Evolutionary conservation across 1,140 invertebrate genomes (phyloP), one percentile per base, ranked within the genome.

Genomic region (Amyelois transitella): DNA sequence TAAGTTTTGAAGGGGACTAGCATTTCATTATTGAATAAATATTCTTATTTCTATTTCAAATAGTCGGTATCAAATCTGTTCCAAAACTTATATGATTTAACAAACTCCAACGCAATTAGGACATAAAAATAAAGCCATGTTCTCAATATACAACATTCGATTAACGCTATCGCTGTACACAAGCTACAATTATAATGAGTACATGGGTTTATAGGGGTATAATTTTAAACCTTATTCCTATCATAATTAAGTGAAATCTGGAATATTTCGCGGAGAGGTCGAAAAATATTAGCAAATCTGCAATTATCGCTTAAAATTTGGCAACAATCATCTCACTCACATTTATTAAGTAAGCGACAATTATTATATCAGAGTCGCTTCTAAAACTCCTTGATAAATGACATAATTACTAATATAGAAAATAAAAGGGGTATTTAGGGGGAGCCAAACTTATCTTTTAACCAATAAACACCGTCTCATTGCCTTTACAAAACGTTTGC

Each of bases 251-350:
- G 47, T 50, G 45, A 54, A 54, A 50, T 55, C 52, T 21, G 48
- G 43, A 52, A 51, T 45, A 58, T 61, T n/a, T 59, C 38, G 22
- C 58, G 53, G 54, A 65, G 53, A 60, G 55, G 61, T 68, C 60
- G 62, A 68, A 68, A 72, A 68, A 66, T 72, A 68, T 49, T 50
- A 61, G 53, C 59, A 28, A 52, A 52, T 43, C 60, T 51, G 44
- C 51, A 28, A 28, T 48, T 57, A 58, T 58, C 51, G 51, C 48
- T 61, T 60, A 67, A 63, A 67, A 72, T 72, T 72, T 72, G 69
- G 69, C 69, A 72, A 66, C 65, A 65, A 54, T 28, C 52, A 53
- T 65, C 47, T 62, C 58, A 56, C 53, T 71, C 54, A 51, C 49
- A 56, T 58, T 54, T 55, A n/a, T 24, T 20, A 2, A 60, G 53